These are phyloP conservation scores for Drosophila orosa DNA, from an alignment of 1,140 invertebrate genomes.

Conservation along the genomic window DNA sequence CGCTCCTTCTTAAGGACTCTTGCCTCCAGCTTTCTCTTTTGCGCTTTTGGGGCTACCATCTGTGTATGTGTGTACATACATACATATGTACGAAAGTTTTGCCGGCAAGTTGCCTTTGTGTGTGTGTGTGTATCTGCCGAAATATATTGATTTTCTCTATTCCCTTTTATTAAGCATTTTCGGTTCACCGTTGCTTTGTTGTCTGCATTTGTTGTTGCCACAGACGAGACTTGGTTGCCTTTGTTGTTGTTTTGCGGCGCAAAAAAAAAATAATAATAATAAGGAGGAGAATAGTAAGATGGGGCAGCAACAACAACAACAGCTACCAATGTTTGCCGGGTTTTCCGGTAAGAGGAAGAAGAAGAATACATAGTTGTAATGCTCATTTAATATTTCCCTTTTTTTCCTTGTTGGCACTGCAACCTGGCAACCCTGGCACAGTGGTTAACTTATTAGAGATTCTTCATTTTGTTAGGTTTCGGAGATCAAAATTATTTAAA, in stretches of 20 bases:
- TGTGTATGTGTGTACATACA: conserved; percentile 28
- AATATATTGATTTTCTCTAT: conserved; percentile 75
- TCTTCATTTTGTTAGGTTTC: neutral
- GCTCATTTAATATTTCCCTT: conserved; percentile 41
- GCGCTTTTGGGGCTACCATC: conserved; percentile 2
- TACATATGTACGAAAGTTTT: conserved; percentile 36
- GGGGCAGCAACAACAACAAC: conserved; percentile 13
- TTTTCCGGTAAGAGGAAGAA: conserved; percentile 23
- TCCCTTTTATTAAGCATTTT: conserved; percentile 59
- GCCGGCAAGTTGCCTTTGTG: conserved; percentile 49
- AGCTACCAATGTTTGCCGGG: conserved; percentile 22
- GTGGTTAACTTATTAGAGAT: neutral
- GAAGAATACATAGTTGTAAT: conserved; percentile 42
- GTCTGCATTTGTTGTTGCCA: conserved; percentile 42
- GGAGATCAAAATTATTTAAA: too few species aligned
- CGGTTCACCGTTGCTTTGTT: conserved; percentile 54
- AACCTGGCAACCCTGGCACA: conserved; percentile 19
- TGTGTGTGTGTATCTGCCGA: conserved; percentile 64
- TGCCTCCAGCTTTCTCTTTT: conserved; percentile 6
- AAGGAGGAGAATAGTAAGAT: neutral
- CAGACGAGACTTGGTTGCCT: conserved; percentile 39
- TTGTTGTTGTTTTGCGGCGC: conserved; percentile 25
- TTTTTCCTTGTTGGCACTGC: conserved; percentile 12
- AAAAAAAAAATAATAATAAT: conserved; percentile 5
- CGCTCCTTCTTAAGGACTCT: conserved; percentile 15